Evolutionary conservation across 37 sponge, comb jelly and placozoan genomes (phyloP), one percentile per base, ranked within the genome.

Genomic region (Geodia barretti): DNA sequence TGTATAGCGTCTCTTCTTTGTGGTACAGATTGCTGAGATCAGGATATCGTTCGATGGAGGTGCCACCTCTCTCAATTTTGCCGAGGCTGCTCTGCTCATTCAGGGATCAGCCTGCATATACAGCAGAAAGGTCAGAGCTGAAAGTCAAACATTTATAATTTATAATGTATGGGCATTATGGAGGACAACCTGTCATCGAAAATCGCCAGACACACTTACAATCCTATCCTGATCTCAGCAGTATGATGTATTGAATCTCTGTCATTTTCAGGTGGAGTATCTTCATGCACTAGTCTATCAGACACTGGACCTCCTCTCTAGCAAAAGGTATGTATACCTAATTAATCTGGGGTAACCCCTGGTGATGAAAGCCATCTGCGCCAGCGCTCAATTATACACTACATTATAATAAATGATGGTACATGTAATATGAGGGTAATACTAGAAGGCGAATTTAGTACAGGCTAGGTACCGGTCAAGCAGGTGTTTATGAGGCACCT

Each of bases 81-180:
- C 92, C 33, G 97, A 99, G 68, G 99, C 99, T 26, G 99, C 99
- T 74, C 88, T 99, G 28, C 83, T 99, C 31, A 99, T 99, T 41
- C 99, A 99, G 60, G 99, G 99, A 20, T 95, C 95, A 26, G 86
- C 99, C 11, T 89, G 95, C 66, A 89, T 99, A n/a, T 99, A 94
- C 91, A 97, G 99, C 76, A 93, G 83, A 74, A 99, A 99, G 85
- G 99, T 96, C n/a, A n/a, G n/a, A n/a, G n/a, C n/a, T n/a, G n/a
- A n/a, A n/a, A n/a, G n/a, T n/a, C n/a, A n/a, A n/a, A n/a, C n/a
- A n/a, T n/a, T n/a, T n/a, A n/a, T n/a, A n/a, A n/a, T n/a, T n/a
- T n/a, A n/a, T n/a, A n/a, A n/a, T n/a, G n/a, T n/a, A n/a, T n/a
- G n/a, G n/a, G n/a, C n/a, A n/a, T n/a, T n/a, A n/a, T n/a, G n/a